Base-by-base conservation (phyloP, 2,888 invertebrate species). In the Desoria tigrina region DNA sequence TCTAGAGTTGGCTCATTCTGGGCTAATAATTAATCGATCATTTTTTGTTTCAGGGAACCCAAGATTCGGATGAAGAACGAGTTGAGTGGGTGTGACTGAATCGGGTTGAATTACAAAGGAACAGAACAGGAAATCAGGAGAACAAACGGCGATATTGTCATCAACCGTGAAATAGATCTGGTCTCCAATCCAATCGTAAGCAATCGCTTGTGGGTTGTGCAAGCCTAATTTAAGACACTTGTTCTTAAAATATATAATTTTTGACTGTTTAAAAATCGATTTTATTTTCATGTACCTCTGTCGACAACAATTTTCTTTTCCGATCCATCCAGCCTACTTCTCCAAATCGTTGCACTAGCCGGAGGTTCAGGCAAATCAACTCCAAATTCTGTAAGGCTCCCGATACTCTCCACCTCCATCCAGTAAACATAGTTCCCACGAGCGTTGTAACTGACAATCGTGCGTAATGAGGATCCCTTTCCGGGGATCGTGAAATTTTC, bases 161-260 rank as follows among this genome's bases (percentile, higher is more conserved):
- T 0, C 86, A 84, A 78, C 93, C 93, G 88, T 88, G 78, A 92
- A 90, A 80, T 92, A 93, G 45, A 94, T 84, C 78, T 92, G 91
- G 0, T 86, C 85, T 0, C 90, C 90, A 7, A 90, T 78, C 86
- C 87, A 90, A 79, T 92, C 92, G 24, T 90, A 81, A 0, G 88
- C 87, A 61, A 92, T 81, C 74, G 90, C 89, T 68, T 90, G 90
- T 0, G 90, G 89, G 2, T 85, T 83, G 66, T 86, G 86, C 0
- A 92, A 78, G 1, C 92, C 91, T 71, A 58, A 23, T 51, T 42
- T 21, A 50, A 2, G 60, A 49, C 50, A 39, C 14, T 49, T 24
- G 21, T 18, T 11, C 18, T 24, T 14, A 24, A n/a, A n/a, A n/a
- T n/a, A n/a, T n/a, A n/a, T n/a, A n/a, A n/a, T n/a, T n/a, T n/a